Conservation (phyloP, 2,888 invertebrate species). For the Heliconius charithonia region DNA sequence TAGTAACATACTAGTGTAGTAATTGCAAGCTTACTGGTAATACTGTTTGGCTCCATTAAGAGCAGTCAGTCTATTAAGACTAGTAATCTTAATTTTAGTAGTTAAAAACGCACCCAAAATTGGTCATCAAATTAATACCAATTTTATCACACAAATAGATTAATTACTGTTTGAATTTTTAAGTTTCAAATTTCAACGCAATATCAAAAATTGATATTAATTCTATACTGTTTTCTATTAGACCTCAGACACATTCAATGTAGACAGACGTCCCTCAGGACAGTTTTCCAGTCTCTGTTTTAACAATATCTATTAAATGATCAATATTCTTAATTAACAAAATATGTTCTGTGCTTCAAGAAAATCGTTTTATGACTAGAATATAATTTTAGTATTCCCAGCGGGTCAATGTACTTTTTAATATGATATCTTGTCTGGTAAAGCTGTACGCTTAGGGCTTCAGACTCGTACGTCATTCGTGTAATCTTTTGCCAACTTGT, state of each 20-base stretch:
- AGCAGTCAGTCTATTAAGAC: no score
- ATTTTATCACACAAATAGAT: neutral
- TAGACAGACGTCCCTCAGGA: neutral
- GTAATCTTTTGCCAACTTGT: slow-evolving; percentile 57
- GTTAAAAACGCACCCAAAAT: neutral
- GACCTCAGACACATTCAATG: neutral
- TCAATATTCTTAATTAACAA: slow-evolving; percentile 19
- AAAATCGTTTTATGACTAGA: slow-evolving; percentile 4
- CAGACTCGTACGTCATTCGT: slow-evolving; percentile 28
- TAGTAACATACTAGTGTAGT: no score
- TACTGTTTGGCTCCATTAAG: neutral
- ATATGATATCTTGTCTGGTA: slow-evolving; percentile 35
- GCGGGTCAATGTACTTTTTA: slow-evolving; percentile 34
- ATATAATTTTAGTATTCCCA: slow-evolving; percentile 22
- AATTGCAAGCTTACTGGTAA: no score
- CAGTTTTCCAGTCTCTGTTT: slow-evolving; percentile 1
- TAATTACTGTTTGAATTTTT: neutral
- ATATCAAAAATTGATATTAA: neutral
- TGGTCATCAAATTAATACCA: neutral
- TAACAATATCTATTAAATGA: slow-evolving; percentile 9
- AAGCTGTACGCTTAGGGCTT: slow-evolving; percentile 36
- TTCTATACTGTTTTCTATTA: slow-evolving; percentile 4
- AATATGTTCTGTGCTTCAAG: neutral
- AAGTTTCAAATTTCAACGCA: neutral
- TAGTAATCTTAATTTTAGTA: neutral